Conservation (phyloP, 2,888 invertebrate genomes). For the Pimpla rufipes region DNA sequence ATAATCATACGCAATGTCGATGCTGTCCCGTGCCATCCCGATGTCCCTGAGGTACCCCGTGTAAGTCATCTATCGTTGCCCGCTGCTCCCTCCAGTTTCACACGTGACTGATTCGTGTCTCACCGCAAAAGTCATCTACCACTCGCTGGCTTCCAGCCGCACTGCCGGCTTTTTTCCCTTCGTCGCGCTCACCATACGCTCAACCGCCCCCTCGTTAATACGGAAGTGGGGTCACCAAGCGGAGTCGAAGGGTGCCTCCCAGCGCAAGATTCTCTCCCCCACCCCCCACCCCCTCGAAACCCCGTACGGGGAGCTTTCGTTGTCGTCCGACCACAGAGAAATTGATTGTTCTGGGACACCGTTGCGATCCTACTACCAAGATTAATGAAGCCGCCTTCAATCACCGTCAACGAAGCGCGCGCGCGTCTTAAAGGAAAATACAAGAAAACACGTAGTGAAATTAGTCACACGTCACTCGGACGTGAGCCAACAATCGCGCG, state of each 20-base stretch:
- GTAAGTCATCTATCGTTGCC: constrained; percentile 28
- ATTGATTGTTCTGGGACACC: constrained; percentile 48
- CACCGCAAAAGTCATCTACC: constrained; percentile 24
- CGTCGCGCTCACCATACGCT: neutral
- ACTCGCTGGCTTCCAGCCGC: constrained; percentile 15
- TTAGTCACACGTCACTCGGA: neutral
- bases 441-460: neutral
- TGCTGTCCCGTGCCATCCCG: neutral
- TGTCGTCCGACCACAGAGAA: constrained; percentile 32
- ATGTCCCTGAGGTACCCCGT: neutral
- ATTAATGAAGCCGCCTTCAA: constrained; percentile 52
- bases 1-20: too few relatives aligned
- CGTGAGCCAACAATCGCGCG: too few relatives aligned
- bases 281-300: neutral
- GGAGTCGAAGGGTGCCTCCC: constrained; percentile 25
- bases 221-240: constrained; percentile 14
- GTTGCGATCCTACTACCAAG: constrained; percentile 31
- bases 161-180: neutral
- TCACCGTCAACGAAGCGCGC: constrained; percentile 31
- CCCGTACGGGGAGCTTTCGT: constrained; percentile 24
- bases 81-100: neutral
- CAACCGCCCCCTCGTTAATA: constrained; percentile 13
- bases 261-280: neutral
- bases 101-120: constrained; percentile 10
- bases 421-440: neutral